Base-by-base conservation (phyloP, 2,888 invertebrate genomes). In the Carpatolechia fugitivella region DNA sequence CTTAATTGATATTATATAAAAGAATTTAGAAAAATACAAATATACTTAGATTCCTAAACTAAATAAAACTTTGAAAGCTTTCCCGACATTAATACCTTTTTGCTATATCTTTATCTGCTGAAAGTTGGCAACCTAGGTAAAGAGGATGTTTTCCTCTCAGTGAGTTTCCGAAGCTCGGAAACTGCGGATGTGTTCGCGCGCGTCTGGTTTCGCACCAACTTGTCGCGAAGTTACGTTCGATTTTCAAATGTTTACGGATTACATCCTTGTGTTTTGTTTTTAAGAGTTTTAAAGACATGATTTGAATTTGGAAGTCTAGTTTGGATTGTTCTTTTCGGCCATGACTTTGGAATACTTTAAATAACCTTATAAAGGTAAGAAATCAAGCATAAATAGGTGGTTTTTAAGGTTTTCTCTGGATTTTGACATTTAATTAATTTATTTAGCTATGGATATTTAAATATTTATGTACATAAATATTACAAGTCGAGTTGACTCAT, bases 141-240 rank as follows among this genome's bases (percentile, higher is more conserved):
- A 44, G 29, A 20, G 29, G 29, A 29, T 44, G 44, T 44, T 44
- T 29, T 44, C 44, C 29, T 24, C 29, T 29, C 44, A 44, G 44
- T 44, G 13, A 13, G 44, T 29, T n/a, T 29, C 29, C 44, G 44
- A 44, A n/a, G 24, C 29, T 29, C 44, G 44, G 44, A 5, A 11
- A 44, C 44, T 44, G 1, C 29, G 29, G 44, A 29, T 24, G 44
- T n/a, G 24, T 24, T 5, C 24, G 44, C 29, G 44, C 20, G 44
- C 44, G 29, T 44, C 20, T 11, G 24, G 29, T 44, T 44, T 29
- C 44, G 44, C n/a, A 3, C 5, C 44, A 44, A 44, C 13, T 44
- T 44, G 44, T n/a, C 29, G 44, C 44, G 44, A 44, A 7, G 24
- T 44, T 44, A n/a, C 29, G 29, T 44, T 44, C 44, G 44, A 44